Base-by-base conservation (phyloP, 2,113 vertebrate species). In the Sylvilagus bachmani region DNA sequence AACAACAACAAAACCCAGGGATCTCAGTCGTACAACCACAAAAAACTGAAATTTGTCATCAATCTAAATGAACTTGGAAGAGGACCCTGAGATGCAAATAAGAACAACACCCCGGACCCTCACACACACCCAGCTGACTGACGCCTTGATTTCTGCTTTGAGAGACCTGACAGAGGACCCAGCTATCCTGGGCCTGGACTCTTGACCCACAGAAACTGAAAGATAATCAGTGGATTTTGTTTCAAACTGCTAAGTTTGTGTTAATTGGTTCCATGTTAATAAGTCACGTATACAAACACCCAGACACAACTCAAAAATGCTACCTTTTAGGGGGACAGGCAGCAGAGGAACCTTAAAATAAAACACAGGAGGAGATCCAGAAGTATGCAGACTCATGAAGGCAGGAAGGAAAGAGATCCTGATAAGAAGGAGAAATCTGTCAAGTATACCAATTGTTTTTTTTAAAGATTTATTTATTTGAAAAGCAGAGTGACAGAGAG, bases 161-260 rank as follows among this genome's bases (percentile, higher is more conserved):
- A 81, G 89, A 90, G 55, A 83, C 75, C 44, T 78, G 29, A 90
- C 71, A 84, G 66, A 90, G 64, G 53, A 64, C 78, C 62, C 55
- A 51, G 25, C 51, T 93, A 80, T 27, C 29, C 27, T 5, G 2
- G 25, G 14, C 79, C 38, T 44, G 11, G 53, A 90, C 36, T 87
- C 66, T 31, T 90, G 58, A 90, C 22, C 81, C 81, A 69, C 24
- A 9, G 82, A 80, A 90, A n/a, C 71, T 73, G 80, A 79, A 70
- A 73, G 49, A 69, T 82, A 51, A 67, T 79, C 49, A 38, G 33
- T 87, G 55, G 27, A 87, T 78, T 14, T 67, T 81, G 53, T 83
- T 87, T 94, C 79, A 87, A 93, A 87, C 9, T 58, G 31, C 31
- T 90, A 78, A 70, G 51, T 84, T 71, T 90, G 36, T 92, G 82